These are phyloP conservation scores for Steinernema feltiae DNA, from an alignment of 1,140 invertebrate genomes.

Conservation along the genomic window DNA sequence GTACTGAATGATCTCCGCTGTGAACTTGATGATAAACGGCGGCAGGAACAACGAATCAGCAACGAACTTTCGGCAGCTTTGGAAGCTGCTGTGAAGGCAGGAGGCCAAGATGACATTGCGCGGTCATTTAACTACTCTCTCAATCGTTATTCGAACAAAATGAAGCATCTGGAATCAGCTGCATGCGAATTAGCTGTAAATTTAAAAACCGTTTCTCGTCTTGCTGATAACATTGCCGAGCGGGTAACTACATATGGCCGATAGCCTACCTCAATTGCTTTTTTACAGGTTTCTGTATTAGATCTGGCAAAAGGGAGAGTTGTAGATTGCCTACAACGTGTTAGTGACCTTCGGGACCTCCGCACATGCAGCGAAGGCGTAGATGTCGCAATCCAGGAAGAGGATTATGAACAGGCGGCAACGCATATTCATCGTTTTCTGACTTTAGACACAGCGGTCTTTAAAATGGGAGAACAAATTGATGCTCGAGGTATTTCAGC, in stretches of 20 bases:
- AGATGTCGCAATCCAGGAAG: constrained; percentile 78
- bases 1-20: constrained; percentile 1
- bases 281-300: constrained; percentile 77
- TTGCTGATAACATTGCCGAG: constrained; percentile 53
- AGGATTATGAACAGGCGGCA: constrained; percentile 76
- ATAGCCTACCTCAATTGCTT: background rate
- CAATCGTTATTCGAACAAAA: constrained; percentile 27
- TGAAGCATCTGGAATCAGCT: constrained; percentile 42
- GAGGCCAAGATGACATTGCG: background rate
- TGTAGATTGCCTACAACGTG: constrained; percentile 83
- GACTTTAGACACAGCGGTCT: constrained; percentile 82
- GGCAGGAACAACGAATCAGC: constrained; percentile 21
- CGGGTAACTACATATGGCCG: constrained; percentile 22
- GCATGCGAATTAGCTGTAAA: constrained; percentile 39
- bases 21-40: constrained; percentile 20
- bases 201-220: constrained; percentile 41
- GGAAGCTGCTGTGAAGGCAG: background rate
- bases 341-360: constrained; percentile 90
- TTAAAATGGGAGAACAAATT: constrained; percentile 67
- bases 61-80: constrained; percentile 21
- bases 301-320: constrained; percentile 89
- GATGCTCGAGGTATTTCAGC: constrained; percentile 68
- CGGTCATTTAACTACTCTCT: background rate
- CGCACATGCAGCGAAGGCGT: constrained; percentile 92
- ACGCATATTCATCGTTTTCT: constrained; percentile 89